A percentile compares a stretch with the other conserved stretches of the same genome.
phyloP scores from a whole-genome alignment of 2,113 vertebrate genomes.

The Ursus arctos region DNA sequence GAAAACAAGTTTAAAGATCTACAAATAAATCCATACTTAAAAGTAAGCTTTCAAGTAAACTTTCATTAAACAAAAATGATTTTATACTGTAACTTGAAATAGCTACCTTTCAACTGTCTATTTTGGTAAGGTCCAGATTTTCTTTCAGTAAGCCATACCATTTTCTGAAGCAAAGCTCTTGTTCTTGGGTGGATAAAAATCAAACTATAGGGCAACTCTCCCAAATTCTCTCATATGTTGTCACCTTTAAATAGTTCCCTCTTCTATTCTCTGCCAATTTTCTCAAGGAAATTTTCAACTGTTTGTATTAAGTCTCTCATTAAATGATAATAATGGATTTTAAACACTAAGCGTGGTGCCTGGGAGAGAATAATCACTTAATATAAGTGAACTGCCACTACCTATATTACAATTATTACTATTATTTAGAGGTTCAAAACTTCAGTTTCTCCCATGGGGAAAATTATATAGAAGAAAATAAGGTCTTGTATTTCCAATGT shows the following conservation, averaged over 20 bases:
- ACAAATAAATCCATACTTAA: conserved; percentile 46
- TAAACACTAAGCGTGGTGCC: background rate
- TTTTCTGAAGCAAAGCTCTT: conserved; percentile 5
- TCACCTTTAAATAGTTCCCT: conserved; percentile 54
- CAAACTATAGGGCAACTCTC: background rate
- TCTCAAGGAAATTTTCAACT: conserved; percentile 44
- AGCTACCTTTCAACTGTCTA: background rate
- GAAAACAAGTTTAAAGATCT: conserved; percentile 39
- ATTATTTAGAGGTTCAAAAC: conserved; percentile 44
- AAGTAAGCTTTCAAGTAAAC: conserved; percentile 36
- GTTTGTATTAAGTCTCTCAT: background rate
- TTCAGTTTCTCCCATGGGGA: background rate
- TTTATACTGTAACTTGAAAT: conserved; percentile 1
- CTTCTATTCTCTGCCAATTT: background rate
- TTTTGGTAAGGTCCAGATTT: conserved; percentile 18
- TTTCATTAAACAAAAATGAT: conserved; percentile 54
- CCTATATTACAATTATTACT: conserved; percentile 45
- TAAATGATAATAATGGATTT: conserved; percentile 55
- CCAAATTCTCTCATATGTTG: conserved; percentile 25
- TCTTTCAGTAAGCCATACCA: background rate
- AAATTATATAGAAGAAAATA: conserved; percentile 48
- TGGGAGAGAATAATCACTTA: conserved; percentile 34
- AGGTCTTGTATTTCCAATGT: conserved; percentile 5
- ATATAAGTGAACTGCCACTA: background rate
- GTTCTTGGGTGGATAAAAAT: background rate